phyloP scores from a whole-genome alignment of 2,888 invertebrate genomes.

The Aquatica leii region DNA sequence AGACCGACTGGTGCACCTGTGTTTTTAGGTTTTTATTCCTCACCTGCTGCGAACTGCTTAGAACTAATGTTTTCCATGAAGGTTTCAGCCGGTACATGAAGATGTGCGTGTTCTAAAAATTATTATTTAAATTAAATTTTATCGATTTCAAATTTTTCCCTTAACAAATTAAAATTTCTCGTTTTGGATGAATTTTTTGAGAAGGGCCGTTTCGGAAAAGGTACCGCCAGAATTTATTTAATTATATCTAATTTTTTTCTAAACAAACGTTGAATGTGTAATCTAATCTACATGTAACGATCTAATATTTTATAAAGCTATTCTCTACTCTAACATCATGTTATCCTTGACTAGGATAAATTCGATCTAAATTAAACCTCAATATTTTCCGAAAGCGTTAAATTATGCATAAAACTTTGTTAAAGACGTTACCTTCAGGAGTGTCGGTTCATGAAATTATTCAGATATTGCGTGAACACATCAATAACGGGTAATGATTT shows the following conservation, averaged over 20 bases:
- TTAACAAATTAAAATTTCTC: constrained; percentile 4
- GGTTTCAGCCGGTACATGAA: constrained; percentile 35
- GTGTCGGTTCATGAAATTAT: no score
- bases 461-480: no score
- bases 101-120: constrained; percentile 35
- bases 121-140: constrained; percentile 27
- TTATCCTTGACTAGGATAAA: no score
- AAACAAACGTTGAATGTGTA: constrained; percentile 11
- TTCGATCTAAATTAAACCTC: no score
- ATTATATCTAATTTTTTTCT: not conserved
- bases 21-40: constrained; percentile 17
- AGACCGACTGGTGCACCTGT: constrained; percentile 5
- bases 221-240: not conserved
- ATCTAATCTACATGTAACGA: not conserved
- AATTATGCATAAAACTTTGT: no score
- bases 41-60: constrained; percentile 37
- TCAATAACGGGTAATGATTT: no score
- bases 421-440: no score
- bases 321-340: no score
- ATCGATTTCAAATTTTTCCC: not conserved
- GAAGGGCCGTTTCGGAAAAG: constrained; percentile 18
- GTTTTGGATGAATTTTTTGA: constrained; percentile 18
- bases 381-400: no score
- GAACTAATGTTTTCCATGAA: constrained; percentile 37
- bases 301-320: no score